phyloP scores from a whole-genome alignment of 2,888 invertebrate genomes.

The Halocaridina rubra region DNA sequence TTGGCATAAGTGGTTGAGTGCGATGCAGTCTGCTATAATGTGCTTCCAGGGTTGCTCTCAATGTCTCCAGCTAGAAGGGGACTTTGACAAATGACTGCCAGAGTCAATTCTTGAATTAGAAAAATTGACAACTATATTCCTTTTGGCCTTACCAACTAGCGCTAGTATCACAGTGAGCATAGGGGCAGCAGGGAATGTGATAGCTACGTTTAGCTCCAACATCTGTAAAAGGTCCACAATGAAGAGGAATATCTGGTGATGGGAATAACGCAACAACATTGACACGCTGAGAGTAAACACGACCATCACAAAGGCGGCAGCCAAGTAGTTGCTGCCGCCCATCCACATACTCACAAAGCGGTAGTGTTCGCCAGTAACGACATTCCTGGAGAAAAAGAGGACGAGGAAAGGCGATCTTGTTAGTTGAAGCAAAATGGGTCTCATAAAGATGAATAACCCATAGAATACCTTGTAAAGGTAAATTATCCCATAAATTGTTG shows the following conservation, averaged over 20 bases:
- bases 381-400: conserved; percentile 77
- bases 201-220: conserved; percentile 94
- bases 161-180: conserved; percentile 97
- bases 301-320: conserved; percentile 97
- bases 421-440: too few species aligned
- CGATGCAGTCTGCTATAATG: too few species aligned
- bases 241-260: conserved; percentile 99
- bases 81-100: too few species aligned
- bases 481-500: too few species aligned
- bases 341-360: conserved; percentile 98
- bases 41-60: too few species aligned
- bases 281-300: conserved; percentile 80
- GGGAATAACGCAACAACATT: conserved; percentile 82
- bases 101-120: too few species aligned
- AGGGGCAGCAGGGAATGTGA: conserved; percentile 96
- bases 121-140: too few species aligned
- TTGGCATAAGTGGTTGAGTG: too few species aligned
- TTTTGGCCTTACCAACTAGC: conserved; percentile 97
- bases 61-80: too few species aligned
- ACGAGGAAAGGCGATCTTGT: too few species aligned
- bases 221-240: conserved; percentile 98
- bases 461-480: too few species aligned
- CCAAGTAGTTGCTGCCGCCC: conserved; percentile 92
- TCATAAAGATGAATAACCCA: too few species aligned
- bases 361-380: conserved; percentile 97